phyloP scores from a whole-genome alignment of 2,113 vertebrate genomes.

The Meleagris gallopavo region DNA sequence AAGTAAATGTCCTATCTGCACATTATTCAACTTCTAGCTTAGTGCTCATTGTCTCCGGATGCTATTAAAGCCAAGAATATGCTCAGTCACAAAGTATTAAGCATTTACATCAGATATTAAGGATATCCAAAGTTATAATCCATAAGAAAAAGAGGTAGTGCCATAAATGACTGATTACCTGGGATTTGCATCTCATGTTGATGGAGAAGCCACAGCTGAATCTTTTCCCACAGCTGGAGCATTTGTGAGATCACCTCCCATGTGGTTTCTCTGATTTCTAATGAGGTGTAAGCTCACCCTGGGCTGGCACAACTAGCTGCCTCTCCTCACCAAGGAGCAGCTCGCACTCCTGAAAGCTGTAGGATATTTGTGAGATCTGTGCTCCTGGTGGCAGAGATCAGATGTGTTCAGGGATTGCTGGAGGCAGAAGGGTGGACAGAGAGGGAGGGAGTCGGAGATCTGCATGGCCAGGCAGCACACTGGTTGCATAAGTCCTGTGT shows the following conservation, averaged over 20 bases:
- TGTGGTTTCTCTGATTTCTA: slow-evolving; percentile 23
- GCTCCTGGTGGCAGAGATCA: background rate
- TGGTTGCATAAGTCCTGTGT: slow-evolving; percentile 57
- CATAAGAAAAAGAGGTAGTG: background rate
- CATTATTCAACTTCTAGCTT: background rate
- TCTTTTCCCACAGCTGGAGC: slow-evolving; percentile 19
- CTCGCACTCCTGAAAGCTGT: background rate
- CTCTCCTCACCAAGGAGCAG: background rate
- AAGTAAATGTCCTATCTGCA: background rate
- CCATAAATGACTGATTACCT: background rate
- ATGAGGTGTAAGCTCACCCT: slow-evolving; percentile 5
- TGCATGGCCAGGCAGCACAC: background rate
- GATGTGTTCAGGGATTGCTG: background rate
- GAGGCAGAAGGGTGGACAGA: background rate
- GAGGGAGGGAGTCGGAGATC: background rate
- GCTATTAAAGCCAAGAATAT: background rate
- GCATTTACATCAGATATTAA: background rate
- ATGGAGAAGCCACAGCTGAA: background rate
- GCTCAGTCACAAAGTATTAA: background rate
- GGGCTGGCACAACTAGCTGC: background rate
- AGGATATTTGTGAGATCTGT: background rate
- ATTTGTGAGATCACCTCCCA: background rate
- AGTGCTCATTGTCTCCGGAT: background rate
- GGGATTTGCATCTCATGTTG: slow-evolving; percentile 25
- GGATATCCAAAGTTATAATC: background rate